Conservation (phyloP, 2,888 invertebrate species). For the Mechanitis messenoides region DNA sequence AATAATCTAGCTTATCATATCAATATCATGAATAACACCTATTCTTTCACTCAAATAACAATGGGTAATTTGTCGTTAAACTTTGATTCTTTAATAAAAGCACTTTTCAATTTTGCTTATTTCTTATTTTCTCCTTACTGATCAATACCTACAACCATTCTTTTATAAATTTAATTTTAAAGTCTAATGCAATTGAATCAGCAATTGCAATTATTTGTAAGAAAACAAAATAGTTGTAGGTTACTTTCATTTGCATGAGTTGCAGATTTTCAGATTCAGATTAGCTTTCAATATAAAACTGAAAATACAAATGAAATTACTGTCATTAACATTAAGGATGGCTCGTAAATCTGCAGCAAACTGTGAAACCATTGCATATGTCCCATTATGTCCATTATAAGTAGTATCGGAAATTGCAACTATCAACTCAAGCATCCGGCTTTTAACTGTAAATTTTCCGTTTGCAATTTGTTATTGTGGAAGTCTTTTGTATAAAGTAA, state of each 20-base stretch:
- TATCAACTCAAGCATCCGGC: conserved; percentile 68
- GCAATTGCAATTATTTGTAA: too few relatives aligned
- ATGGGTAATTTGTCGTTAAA: conserved; percentile 36
- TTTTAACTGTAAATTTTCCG: conserved; percentile 75
- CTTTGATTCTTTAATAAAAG: too few relatives aligned
- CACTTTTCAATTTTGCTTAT: too few relatives aligned
- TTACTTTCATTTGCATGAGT: background rate
- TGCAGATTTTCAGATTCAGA: too few relatives aligned
- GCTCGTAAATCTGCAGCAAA: conserved; percentile 43
- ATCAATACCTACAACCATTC: too few relatives aligned
- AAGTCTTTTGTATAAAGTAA: conserved; percentile 28
- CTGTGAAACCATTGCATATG: conserved; percentile 47
- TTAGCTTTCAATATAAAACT: background rate
- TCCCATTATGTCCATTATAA: conserved; percentile 54
- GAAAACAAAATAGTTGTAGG: background rate
- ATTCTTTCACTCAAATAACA: conserved; percentile 38
- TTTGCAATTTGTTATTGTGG: conserved; percentile 63
- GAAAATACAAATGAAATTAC: conserved; percentile 6
- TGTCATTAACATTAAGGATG: conserved; percentile 25
- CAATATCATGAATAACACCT: conserved; percentile 39
- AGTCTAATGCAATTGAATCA: too few relatives aligned
- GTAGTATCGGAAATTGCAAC: conserved; percentile 69
- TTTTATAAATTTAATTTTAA: too few relatives aligned
- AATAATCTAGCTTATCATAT: conserved; percentile 48
- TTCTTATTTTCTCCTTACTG: too few relatives aligned